Conservation (phyloP, 2,888 invertebrate species). For the Amphipoea oculea region DNA sequence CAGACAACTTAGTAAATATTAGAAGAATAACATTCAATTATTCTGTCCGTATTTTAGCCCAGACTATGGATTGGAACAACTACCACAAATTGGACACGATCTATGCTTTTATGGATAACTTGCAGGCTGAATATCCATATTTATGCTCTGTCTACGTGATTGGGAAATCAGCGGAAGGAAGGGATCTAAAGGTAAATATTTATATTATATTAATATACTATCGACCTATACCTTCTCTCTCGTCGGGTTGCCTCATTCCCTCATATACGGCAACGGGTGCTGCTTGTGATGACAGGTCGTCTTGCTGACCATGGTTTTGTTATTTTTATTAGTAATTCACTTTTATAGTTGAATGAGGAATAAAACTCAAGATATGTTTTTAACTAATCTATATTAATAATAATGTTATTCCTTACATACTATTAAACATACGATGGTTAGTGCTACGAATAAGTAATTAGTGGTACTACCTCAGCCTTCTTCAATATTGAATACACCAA, state of each 20-base stretch:
- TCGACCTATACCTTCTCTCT: neutral
- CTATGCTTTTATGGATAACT: constrained; percentile 80
- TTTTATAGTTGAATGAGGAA: neutral
- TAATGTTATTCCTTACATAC: too few species aligned
- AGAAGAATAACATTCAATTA: neutral
- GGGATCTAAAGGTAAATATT: constrained; percentile 82
- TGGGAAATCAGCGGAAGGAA: constrained; percentile 82
- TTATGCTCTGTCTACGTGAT: constrained; percentile 81
- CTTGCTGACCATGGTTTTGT: neutral
- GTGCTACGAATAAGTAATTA: too few species aligned
- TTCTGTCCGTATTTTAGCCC: constrained; percentile 16
- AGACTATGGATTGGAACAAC: constrained; percentile 82
- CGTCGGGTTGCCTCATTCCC: neutral
- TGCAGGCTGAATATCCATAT: constrained; percentile 79
- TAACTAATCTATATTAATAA: too few species aligned
- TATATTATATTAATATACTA: neutral
- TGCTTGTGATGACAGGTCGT: neutral
- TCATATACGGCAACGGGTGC: neutral
- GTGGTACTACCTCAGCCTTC: too few species aligned
- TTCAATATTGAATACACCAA: too few species aligned
- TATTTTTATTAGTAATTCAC: neutral
- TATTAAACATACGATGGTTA: too few species aligned
- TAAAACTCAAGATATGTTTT: too few species aligned
- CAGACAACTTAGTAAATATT: neutral
- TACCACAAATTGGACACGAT: constrained; percentile 84